Evolutionary conservation across 2,797 vertebrate genomes (phyloP).

Genomic region (Lagocephalus sceleratus): DNA sequence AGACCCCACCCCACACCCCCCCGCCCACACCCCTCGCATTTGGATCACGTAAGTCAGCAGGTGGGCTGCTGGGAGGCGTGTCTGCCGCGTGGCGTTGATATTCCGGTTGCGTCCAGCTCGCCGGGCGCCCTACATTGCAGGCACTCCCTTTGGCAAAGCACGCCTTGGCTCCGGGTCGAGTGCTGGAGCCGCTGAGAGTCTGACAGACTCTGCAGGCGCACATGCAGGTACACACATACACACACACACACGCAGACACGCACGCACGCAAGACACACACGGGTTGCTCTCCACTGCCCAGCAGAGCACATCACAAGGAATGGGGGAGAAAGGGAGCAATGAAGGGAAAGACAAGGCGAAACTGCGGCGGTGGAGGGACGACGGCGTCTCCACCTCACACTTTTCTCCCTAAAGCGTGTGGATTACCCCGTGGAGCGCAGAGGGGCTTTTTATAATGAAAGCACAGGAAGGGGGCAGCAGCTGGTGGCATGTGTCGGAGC

Average conservation of each 20-base stretch:
- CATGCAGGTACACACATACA: conserved; percentile 61
- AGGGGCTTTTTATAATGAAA: conserved; percentile 79
- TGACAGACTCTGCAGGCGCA: conserved; percentile 69
- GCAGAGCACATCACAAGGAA: conserved; percentile 52
- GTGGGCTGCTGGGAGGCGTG: conserved; percentile 80
- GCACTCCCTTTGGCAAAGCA: conserved; percentile 80
- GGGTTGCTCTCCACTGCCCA: conserved; percentile 54
- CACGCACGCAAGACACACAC: conserved; percentile 35
- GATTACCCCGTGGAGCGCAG: conserved; percentile 71
- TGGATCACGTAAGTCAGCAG: conserved; percentile 80
- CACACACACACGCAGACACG: conserved; percentile 27
- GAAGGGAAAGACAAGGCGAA: conserved; percentile 31
- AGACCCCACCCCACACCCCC: conserved; percentile 33
- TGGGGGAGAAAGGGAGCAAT: conserved; percentile 33
- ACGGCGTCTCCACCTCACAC: conserved; percentile 66
- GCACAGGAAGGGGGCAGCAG: conserved; percentile 83
- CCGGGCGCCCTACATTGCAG: conserved; percentile 83
- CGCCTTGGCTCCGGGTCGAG: conserved; percentile 76
- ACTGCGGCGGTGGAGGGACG: conserved; percentile 36
- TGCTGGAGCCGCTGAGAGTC: conserved; percentile 71
- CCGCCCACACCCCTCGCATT: conserved; percentile 51
- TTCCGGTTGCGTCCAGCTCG: conserved; percentile 79
- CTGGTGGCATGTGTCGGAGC: conserved; percentile 83
- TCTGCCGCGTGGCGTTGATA: conserved; percentile 79
- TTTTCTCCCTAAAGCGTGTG: conserved; percentile 64